Evolutionary conservation across 1,140 invertebrate genomes (phyloP), one percentile per base, ranked within the genome.

Genomic region (Trichonephila clavipes): DNA sequence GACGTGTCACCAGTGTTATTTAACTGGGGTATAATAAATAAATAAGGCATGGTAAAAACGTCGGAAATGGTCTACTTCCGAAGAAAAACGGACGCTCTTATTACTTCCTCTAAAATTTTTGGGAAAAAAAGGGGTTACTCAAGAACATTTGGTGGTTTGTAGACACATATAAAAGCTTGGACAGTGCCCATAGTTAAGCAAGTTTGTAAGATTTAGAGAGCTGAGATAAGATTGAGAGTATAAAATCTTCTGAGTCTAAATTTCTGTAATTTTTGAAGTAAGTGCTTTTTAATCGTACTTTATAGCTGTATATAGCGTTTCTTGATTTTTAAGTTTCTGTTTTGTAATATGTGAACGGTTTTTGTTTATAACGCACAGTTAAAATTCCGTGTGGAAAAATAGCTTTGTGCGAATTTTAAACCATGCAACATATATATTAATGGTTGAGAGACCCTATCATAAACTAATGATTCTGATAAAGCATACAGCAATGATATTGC

Each of bases 21-120:
- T 77, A 77, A 18, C 5, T 77, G 28, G 28, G 66, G 10, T 69
- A 69, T 66, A 40, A 40, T 40, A 51, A 51, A 51, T 51, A 51
- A 51, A 51, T 51, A 69, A 69, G 24, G n/a, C 1, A n/a, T 62
- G 66, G 69, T 16, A 28, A 77, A 77, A 77, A 77, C 24, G 69
- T 18, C 69, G 69, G 69, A 77, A 77, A 77, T 77, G 69, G 10
- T 16, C 28, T 34, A 77, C 69, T 77, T 77, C 69, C 69, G 28
- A 14, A 77, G 69, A 77, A 34, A 40, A 16, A 77, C 3, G 28
- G 28, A 10, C 69, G 28, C 34, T 40, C 14, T 16, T 77, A 18
- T 77, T 77, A 77, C 69, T 77, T 77, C 69, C 69, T 77, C 16
- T 19, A 40, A 72, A 28, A 16, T 28, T 16, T 21, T 10, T 28